Conservation (phyloP, 2,797 vertebrate genomes). For the Tinamus major region DNA sequence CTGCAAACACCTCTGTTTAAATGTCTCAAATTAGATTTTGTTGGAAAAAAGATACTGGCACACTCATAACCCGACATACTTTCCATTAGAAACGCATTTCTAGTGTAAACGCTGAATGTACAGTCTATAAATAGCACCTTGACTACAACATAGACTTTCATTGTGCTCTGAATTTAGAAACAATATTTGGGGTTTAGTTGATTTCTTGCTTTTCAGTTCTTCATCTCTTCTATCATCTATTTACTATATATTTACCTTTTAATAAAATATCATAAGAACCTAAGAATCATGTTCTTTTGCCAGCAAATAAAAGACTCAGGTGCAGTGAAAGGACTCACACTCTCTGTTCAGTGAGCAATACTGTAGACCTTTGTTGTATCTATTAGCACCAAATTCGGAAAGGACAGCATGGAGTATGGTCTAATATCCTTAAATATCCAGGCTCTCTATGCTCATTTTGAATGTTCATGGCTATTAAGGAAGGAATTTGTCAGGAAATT, state of each 20-base stretch:
- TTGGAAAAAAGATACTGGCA: constrained; percentile 42
- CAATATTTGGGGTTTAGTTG: background rate
- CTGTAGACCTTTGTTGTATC: background rate
- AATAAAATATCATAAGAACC: background rate
- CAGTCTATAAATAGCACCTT: constrained; percentile 48
- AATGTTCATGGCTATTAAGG: background rate
- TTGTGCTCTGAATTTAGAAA: background rate
- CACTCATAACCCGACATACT: constrained; percentile 10
- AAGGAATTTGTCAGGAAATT: background rate
- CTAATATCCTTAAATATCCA: background rate
- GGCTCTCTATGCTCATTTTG: background rate
- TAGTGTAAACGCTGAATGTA: constrained; percentile 38
- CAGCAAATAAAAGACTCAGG: background rate
- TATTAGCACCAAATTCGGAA: background rate
- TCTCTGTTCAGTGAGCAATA: background rate
- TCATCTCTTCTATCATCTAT: background rate
- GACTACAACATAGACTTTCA: constrained; percentile 29
- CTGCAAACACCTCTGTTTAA: constrained; percentile 27
- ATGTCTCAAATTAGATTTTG: constrained; percentile 53
- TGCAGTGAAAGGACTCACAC: background rate
- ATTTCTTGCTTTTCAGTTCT: background rate
- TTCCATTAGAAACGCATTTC: constrained; percentile 55
- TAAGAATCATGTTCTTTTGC: background rate
- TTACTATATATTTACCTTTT: background rate
- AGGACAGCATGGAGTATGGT: background rate